Evolutionary conservation across 2,888 invertebrate species (phyloP).

Genomic region (Latrodectus elegans): DNA sequence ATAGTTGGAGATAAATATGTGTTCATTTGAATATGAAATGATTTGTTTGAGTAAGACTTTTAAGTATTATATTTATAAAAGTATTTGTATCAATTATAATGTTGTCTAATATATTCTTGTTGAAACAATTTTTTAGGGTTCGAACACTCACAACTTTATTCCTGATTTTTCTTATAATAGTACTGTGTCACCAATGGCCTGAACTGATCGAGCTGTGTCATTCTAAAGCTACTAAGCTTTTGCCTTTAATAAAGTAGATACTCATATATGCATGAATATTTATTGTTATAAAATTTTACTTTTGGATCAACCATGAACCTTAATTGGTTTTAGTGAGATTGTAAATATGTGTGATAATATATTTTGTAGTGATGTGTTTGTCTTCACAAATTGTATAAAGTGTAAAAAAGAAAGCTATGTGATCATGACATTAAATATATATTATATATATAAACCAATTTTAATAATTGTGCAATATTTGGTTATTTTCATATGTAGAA

Average conservation of each 20-base stretch:
- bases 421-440: conserved; percentile 6
- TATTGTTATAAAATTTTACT: conserved; percentile 8
- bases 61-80: too few species aligned
- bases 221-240: conserved; percentile 45
- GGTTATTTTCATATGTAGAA: too few species aligned
- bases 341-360: conserved; percentile 48
- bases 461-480: too few species aligned
- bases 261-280: conserved; percentile 3
- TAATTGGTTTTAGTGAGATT: conserved; percentile 53
- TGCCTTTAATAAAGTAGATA: conserved; percentile 38
- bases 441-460: not conserved
- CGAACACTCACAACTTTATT: conserved; percentile 89
- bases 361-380: conserved; percentile 1
- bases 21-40: too few species aligned
- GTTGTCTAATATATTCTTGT: too few species aligned
- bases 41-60: too few species aligned
- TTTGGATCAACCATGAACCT: not conserved
- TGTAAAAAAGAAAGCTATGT: conserved; percentile 36
- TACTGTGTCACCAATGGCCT: conserved; percentile 92
- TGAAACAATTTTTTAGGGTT: conserved; percentile 80
- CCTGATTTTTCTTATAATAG: conserved; percentile 86
- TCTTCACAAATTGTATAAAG: conserved; percentile 35
- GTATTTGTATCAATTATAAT: too few species aligned
- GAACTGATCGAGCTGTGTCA: conserved; percentile 79
- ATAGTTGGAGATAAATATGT: too few species aligned